phyloP scores from a whole-genome alignment of 2,888 invertebrate genomes.

The Chalcosyrphus nemorum region DNA sequence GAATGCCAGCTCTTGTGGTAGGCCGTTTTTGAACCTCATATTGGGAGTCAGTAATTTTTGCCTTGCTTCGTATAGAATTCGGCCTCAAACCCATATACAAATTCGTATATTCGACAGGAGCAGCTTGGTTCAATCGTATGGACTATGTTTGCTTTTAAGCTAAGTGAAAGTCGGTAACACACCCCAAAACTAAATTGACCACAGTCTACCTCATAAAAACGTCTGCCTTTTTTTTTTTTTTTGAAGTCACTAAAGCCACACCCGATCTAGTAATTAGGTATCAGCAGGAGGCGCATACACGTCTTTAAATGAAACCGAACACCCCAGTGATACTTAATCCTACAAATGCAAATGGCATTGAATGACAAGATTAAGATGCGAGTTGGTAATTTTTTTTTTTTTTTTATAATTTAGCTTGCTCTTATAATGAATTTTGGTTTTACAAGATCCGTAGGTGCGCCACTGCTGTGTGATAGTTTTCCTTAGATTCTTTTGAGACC shows the following conservation, averaged over 20 bases:
- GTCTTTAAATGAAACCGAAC: not conserved
- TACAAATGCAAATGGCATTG: not conserved
- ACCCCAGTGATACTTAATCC: not conserved
- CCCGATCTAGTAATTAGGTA: not conserved
- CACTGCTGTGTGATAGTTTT: not conserved
- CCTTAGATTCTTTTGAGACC: not conserved
- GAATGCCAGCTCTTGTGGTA: too few relatives aligned
- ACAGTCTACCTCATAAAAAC: too few relatives aligned
- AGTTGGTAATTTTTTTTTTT: not conserved
- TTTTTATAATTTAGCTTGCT: not conserved
- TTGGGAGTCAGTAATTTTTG: too few relatives aligned
- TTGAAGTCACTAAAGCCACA: not conserved
- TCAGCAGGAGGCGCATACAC: not conserved
- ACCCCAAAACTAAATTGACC: not conserved
- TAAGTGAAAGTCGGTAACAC: not conserved
- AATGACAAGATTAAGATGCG: not conserved
- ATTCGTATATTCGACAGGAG: too few relatives aligned
- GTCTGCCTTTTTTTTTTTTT: not conserved
- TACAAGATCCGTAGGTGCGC: not conserved
- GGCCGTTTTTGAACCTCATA: too few relatives aligned
- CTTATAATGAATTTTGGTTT: not conserved
- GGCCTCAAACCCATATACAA: too few relatives aligned
- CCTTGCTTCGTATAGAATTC: too few relatives aligned
- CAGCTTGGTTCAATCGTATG: too few relatives aligned
- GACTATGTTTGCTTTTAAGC: too few relatives aligned